Conservation (phyloP, 23 tunicate genomes). For the Halocynthia aurantium region DNA sequence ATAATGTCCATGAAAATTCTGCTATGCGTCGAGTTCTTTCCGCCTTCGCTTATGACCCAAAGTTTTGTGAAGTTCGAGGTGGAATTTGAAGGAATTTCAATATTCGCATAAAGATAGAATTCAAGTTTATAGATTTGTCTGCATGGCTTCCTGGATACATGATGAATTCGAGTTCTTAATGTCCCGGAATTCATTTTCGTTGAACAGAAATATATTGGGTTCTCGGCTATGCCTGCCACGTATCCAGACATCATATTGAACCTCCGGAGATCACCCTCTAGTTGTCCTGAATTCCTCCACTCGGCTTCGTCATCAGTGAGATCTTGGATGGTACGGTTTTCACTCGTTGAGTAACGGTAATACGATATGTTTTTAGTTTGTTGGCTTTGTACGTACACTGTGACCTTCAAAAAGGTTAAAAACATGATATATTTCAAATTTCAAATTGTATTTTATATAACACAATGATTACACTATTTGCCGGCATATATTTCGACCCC, state of each 20-base stretch:
- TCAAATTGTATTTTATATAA: too few species aligned
- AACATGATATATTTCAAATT: too few species aligned
- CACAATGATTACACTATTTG: too few species aligned
- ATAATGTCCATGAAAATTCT: not conserved
- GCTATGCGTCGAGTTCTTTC: not conserved
- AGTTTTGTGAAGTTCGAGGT: not conserved
- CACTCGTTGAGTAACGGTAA: not conserved
- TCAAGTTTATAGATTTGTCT: constrained; percentile 11
- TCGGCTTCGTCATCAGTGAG: constrained; percentile 1
- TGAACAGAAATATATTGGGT: constrained; percentile 30
- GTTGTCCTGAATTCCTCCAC: constrained; percentile 15
- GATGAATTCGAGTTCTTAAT: not conserved
- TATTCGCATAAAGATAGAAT: constrained; percentile 30
- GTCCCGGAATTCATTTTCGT: not conserved
- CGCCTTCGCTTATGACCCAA: not conserved
- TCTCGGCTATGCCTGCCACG: constrained; percentile 3
- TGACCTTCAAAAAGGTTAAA: too few species aligned
- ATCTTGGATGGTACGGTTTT: constrained; percentile 26
- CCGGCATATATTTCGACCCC: too few species aligned
- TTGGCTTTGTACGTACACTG: too few species aligned
- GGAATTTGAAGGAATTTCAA: not conserved
- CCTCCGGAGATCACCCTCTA: constrained; percentile 16
- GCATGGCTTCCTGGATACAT: constrained; percentile 17
- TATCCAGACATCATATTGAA: constrained; percentile 36
- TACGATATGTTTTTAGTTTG: not conserved